Evolutionary conservation across 2,113 vertebrate species (phyloP).

Genomic region (Pseudorasbora parva): DNA sequence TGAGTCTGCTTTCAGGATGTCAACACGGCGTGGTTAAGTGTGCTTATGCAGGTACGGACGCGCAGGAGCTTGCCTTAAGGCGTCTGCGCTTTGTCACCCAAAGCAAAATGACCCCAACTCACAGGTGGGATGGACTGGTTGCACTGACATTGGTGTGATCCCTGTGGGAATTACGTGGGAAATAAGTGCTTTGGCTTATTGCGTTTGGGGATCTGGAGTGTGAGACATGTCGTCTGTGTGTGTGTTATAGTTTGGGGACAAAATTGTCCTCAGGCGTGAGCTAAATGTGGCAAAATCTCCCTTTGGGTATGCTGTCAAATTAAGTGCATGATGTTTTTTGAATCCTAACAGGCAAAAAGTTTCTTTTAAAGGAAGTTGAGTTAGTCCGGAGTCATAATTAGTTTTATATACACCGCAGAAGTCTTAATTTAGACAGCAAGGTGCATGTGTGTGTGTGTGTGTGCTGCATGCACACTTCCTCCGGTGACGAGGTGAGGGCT

Average conservation of each 20-base stretch:
- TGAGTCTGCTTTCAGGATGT: conserved; percentile 27
- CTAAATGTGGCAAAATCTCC: neutral
- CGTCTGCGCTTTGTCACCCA: neutral
- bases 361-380: neutral
- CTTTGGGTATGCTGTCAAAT: neutral
- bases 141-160: neutral
- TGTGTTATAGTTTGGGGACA: neutral
- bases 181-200: neutral
- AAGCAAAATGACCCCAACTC: neutral
- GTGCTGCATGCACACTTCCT: conserved; percentile 16
- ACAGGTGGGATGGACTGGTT: neutral
- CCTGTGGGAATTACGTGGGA: neutral
- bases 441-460: neutral
- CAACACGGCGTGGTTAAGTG: neutral
- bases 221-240: neutral
- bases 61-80: neutral
- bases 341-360: neutral
- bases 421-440: neutral
- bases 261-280: neutral
- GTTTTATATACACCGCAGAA: neutral
- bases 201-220: neutral
- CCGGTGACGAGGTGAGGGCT: neutral
- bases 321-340: neutral
- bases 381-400: neutral
- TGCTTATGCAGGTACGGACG: neutral